Evolutionary conservation across 2,797 vertebrate species (phyloP), one percentile per base, ranked within the genome.

Genomic region (Microcaecilia unicolor): DNA sequence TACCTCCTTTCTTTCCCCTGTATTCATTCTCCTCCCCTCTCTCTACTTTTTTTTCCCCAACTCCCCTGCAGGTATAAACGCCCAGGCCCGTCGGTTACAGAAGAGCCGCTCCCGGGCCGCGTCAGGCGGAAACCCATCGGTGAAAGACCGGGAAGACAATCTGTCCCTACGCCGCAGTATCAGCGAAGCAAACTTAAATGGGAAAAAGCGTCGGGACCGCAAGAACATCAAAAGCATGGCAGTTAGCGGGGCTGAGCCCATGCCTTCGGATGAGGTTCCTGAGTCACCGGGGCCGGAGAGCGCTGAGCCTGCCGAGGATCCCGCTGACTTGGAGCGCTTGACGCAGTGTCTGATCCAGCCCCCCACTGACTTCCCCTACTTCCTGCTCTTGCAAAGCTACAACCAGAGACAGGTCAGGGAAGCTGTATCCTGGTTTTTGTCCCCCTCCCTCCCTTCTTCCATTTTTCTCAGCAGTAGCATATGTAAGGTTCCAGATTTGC

Each of bases 271-370:
- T 55, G 69, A 54, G 0, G 55, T 42, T 6, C 36, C 19, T 10
- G 61, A 26, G 1, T 38, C 31, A 27, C 25, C 25, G 29, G 22
- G 18, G 8, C 19, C 8, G 4, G 21, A 8, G 25, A 9, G 1
- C 2, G 42, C 50, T 22, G 70, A 4, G 55, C 72, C 45, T 42
- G 76, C 81, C 25, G 79, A 85, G 1, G 71, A 85, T 31, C 59
- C 35, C 44, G 83, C 86, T 30, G 87, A 89, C 72, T 81, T 93
- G 59, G 89, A 96, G 76, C 84, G 87, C 71, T 80, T 94, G 75
- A 87, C 90, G 24, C 91, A 93, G 50, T 92, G 86, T 61, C 74
- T 93, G 54, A 93, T 94, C 50, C 91, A 92, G 60, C 89, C 92
- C 11, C 92, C 91, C 16, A 85, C 83, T 18, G 88, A 92, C 46